Evolutionary conservation across 2,888 invertebrate genomes (phyloP).

Genomic region (Watsonalla binaria): DNA sequence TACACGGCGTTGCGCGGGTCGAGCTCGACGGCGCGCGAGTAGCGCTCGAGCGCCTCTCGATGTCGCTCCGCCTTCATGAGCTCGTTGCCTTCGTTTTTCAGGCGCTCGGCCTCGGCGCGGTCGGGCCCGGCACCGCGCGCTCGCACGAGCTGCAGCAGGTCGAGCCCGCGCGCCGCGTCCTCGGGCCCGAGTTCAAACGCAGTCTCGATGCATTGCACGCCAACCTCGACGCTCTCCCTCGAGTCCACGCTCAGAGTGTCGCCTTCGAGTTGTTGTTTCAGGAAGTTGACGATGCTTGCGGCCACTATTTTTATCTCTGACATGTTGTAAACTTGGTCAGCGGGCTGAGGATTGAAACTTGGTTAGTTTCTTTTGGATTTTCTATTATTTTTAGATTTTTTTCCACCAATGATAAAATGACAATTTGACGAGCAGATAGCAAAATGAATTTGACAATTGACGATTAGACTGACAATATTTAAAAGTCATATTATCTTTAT

Average conservation of each 20-base stretch:
- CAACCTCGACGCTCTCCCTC: conserved; percentile 93
- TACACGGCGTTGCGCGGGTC: conserved; percentile 95
- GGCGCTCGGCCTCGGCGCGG: conserved; percentile 85
- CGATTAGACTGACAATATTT: background rate
- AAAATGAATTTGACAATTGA: background rate
- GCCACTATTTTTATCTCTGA: conserved; percentile 68
- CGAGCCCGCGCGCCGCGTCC: conserved; percentile 54
- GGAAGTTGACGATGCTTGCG: conserved; percentile 78
- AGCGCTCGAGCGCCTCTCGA: conserved; percentile 89
- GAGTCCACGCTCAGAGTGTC: conserved; percentile 60
- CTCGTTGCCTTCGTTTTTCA: conserved; percentile 92
- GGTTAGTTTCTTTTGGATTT: conserved; percentile 14
- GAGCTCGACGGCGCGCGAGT: conserved; percentile 92
- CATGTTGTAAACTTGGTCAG: conserved; percentile 34
- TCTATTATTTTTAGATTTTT: conserved; percentile 39
- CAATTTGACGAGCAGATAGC: conserved; percentile 4
- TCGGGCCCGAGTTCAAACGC: conserved; percentile 86
- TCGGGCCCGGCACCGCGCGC: conserved; percentile 41
- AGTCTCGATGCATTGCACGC: conserved; percentile 95
- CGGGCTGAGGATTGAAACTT: conserved; percentile 7
- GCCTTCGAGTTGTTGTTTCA: conserved; percentile 76
- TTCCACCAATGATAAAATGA: conserved; percentile 13
- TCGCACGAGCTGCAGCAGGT: conserved; percentile 52
- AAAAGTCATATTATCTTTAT: background rate
- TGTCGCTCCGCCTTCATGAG: conserved; percentile 92